Conservation (phyloP, 2,797 vertebrate species). For the Lates japonicus region DNA sequence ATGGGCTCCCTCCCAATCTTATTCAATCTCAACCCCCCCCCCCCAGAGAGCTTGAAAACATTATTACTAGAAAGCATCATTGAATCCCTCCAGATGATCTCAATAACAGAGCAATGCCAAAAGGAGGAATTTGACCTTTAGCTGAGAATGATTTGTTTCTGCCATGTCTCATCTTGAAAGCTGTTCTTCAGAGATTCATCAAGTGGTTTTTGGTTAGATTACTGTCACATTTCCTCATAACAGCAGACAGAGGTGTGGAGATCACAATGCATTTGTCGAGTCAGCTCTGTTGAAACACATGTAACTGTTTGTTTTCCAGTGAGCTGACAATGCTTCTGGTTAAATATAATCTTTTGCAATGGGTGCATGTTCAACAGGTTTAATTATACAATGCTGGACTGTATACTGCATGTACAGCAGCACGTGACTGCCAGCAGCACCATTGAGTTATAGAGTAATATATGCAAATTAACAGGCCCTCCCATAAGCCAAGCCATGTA, state of each 20-base stretch:
- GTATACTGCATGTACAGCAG: conserved; percentile 44
- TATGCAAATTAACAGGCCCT: conserved; percentile 54
- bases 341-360: conserved; percentile 22
- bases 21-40: conserved; percentile 30
- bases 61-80: conserved; percentile 9
- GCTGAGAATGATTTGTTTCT: conserved; percentile 22
- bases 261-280: conserved; percentile 14
- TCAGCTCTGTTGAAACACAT: not conserved
- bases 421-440: conserved; percentile 44
- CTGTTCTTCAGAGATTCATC: conserved; percentile 19
- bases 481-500: conserved; percentile 45
- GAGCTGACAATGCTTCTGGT: conserved; percentile 12
- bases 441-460: conserved; percentile 40
- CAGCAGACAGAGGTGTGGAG: not conserved
- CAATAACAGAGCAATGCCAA: conserved; percentile 14
- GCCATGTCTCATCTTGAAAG: not conserved
- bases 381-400: conserved; percentile 15
- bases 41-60: conserved; percentile 5
- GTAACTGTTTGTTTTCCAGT: conserved; percentile 22
- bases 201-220: conserved; percentile 10
- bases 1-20: conserved; percentile 21
- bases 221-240: conserved; percentile 20
- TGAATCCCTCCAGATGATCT: conserved; percentile 29
- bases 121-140: conserved; percentile 33
- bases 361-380: conserved; percentile 51